phyloP scores from a whole-genome alignment of 2,888 invertebrate species.

The Siphlonurus alternatus region DNA sequence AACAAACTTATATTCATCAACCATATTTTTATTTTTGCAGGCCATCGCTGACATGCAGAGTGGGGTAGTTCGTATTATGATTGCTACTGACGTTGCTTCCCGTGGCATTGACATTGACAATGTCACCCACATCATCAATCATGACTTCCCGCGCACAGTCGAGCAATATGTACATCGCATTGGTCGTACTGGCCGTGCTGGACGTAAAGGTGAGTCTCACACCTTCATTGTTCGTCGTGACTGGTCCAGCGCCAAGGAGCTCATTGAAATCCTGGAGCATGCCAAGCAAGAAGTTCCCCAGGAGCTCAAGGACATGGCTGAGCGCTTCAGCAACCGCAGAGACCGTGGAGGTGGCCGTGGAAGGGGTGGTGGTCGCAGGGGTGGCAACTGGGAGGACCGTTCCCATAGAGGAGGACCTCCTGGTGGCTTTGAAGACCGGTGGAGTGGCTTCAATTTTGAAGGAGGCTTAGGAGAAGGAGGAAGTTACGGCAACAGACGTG shows the following conservation, averaged over 20 bases:
- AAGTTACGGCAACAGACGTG: background rate
- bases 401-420: constrained; percentile 15
- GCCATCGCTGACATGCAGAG: constrained; percentile 69
- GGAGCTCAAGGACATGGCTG: constrained; percentile 57
- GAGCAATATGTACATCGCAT: constrained; percentile 94
- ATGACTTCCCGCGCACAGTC: constrained; percentile 83
- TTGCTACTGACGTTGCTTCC: constrained; percentile 92
- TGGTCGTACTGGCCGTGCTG: constrained; percentile 90
- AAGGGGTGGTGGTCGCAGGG: constrained; percentile 20
- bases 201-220: constrained; percentile 64
- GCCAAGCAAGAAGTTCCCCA: constrained; percentile 67
- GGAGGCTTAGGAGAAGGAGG: background rate
- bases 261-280: constrained; percentile 75
- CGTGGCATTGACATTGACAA: constrained; percentile 85
- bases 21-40: constrained; percentile 23
- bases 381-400: constrained; percentile 16
- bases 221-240: constrained; percentile 65
- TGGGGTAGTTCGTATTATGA: constrained; percentile 62
- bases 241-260: constrained; percentile 63
- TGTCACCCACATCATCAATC: constrained; percentile 80
- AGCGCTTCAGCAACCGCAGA: constrained; percentile 44
- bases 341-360: constrained; percentile 25
- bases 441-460: too few species aligned
- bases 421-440: constrained; percentile 13
- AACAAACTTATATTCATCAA: too few species aligned